Percentiles rank a stretch among this genome's conserved stretches.
These are phyloP conservation scores for Drosophila merina DNA, from an alignment of 2,888 invertebrate genomes.

Conservation along the genomic window DNA sequence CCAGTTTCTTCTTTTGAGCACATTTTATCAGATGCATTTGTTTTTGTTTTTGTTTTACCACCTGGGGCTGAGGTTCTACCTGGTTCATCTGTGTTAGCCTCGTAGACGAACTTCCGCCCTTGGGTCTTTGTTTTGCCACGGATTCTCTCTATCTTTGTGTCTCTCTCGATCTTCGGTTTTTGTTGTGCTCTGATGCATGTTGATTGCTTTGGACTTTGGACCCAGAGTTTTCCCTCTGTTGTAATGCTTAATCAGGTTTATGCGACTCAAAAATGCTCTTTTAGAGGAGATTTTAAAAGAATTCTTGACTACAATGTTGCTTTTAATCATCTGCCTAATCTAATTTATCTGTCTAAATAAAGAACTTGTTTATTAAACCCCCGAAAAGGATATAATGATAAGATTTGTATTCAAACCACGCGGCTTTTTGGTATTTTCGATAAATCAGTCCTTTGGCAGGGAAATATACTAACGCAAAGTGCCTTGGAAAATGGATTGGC, in stretches of 20 bases:
- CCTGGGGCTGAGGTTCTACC: constrained; percentile 10
- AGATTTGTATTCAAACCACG: not conserved
- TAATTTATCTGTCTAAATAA: not conserved
- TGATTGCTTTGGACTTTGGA: constrained; percentile 31
- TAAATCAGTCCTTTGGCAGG: not conserved
- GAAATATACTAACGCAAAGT: not conserved
- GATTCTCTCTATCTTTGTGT: not conserved
- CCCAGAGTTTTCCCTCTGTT: constrained; percentile 28
- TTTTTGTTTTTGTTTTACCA: constrained; percentile 25
- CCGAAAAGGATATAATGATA: not conserved
- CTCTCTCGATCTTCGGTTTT: constrained; percentile 15
- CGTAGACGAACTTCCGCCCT: constrained; percentile 30
- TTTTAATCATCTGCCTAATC: not conserved
- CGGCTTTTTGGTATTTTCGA: not conserved
- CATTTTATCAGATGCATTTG: constrained; percentile 10
- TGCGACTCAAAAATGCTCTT: constrained; percentile 9
- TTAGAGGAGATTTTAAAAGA: not conserved
- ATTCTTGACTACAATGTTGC: not conserved
- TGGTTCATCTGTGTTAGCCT: constrained; percentile 21
- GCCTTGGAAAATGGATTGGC: not conserved
- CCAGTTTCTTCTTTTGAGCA: constrained; percentile 45
- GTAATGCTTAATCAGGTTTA: constrained; percentile 10
- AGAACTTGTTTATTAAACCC: too few relatives aligned
- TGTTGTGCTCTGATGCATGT: constrained; percentile 27
- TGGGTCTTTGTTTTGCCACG: constrained; percentile 10